phyloP scores from a whole-genome alignment of 2,888 invertebrate genomes.

The Heteromurus nitidus region DNA sequence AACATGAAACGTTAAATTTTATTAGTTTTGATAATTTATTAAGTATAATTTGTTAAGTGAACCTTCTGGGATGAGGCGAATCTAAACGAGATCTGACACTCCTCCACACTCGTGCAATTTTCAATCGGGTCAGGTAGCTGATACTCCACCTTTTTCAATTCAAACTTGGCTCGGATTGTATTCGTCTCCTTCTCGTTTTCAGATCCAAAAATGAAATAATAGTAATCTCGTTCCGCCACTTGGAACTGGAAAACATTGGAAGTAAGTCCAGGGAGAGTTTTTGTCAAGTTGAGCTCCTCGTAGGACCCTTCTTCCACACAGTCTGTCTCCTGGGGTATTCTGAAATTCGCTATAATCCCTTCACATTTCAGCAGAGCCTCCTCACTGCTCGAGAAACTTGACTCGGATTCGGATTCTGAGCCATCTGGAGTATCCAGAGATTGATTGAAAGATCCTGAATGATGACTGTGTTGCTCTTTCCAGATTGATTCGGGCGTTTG shows the following conservation, averaged over 20 bases:
- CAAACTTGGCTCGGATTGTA: conserved; percentile 59
- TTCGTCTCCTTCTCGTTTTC: conserved; percentile 80
- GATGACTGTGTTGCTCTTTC: conserved; percentile 80
- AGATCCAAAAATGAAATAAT: conserved; percentile 89
- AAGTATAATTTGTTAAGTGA: neutral
- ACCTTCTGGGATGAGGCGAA: conserved; percentile 72
- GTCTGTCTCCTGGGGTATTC: conserved; percentile 44
- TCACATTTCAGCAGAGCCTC: conserved; percentile 85
- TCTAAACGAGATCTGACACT: conserved; percentile 68
- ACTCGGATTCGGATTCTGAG: conserved; percentile 87
- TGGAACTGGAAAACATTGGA: conserved; percentile 25
- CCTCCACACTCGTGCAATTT: conserved; percentile 67
- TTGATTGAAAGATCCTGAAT: conserved; percentile 80
- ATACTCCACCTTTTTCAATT: conserved; percentile 68
- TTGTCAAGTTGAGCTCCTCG: conserved; percentile 16
- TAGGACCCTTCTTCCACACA: conserved; percentile 23
- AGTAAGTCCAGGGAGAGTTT: conserved; percentile 4
- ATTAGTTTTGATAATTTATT: neutral
- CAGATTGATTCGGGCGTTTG: conserved; percentile 65
- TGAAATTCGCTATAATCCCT: conserved; percentile 81
- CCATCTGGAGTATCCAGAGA: conserved; percentile 80
- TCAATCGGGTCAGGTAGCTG: conserved; percentile 66
- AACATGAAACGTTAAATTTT: neutral
- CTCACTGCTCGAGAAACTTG: conserved; percentile 87
- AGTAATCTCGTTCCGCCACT: conserved; percentile 82